Conservation (phyloP, 2,797 vertebrate genomes). For the Neomorphus geoffroyi region DNA sequence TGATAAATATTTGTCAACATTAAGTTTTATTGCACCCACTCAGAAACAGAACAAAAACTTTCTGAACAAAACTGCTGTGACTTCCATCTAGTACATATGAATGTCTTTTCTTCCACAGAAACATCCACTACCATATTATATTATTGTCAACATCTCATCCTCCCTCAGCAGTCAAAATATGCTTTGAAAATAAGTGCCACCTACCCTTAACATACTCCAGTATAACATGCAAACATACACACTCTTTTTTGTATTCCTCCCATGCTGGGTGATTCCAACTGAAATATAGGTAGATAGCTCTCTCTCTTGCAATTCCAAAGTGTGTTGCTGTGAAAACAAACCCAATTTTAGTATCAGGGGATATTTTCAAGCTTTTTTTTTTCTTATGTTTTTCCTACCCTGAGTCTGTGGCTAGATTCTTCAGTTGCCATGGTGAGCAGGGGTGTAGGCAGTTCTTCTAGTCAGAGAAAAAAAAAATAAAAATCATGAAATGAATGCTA, state of each 20-base stretch:
- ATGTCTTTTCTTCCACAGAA: not conserved
- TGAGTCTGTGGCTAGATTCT: conserved; percentile 73
- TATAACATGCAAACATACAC: conserved; percentile 13
- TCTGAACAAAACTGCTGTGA: not conserved
- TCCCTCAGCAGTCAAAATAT: conserved; percentile 49
- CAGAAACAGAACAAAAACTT: conserved; percentile 26
- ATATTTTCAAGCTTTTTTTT: conserved; percentile 68
- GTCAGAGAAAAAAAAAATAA: conserved; percentile 47
- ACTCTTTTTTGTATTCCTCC: not conserved
- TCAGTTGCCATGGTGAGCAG: conserved; percentile 79
- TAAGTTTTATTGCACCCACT: not conserved
- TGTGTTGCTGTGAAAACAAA: conserved; percentile 73
- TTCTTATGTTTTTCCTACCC: conserved; percentile 53
- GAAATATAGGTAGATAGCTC: conserved; percentile 51
- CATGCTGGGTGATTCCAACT: conserved; percentile 53
- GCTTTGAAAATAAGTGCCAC: conserved; percentile 45
- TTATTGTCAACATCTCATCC: conserved; percentile 19
- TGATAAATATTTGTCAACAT: conserved; percentile 4
- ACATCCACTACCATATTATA: conserved; percentile 16
- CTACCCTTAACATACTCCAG: conserved; percentile 30
- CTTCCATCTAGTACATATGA: not conserved
- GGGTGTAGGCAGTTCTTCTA: conserved; percentile 71
- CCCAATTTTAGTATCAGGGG: conserved; percentile 74
- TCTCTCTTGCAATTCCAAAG: conserved; percentile 21
- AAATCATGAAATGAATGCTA: conserved; percentile 72